Percentiles rank a stretch among this genome's conserved stretches.
These are phyloP conservation scores for Styela clava DNA, from an alignment of 23 tunicate species.

Conservation along the genomic window DNA sequence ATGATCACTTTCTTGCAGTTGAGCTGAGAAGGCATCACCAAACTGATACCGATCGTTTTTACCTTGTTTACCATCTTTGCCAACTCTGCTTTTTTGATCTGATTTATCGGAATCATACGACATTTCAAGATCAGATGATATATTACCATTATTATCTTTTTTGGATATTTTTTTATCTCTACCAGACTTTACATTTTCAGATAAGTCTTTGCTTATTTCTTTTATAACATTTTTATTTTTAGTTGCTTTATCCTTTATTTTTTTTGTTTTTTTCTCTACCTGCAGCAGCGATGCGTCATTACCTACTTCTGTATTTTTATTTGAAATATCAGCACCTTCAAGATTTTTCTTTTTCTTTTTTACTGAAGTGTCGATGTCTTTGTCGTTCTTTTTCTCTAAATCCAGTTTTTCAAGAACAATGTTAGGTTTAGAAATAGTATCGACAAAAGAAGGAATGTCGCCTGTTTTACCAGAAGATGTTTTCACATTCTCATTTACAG, in stretches of 20 bases:
- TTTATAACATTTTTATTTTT: neutral
- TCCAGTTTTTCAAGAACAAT: neutral
- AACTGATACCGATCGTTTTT: neutral
- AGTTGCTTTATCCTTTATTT: neutral
- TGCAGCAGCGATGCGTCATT: no score
- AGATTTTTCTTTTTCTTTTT: no score
- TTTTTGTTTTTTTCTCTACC: neutral
- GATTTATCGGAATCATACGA: neutral
- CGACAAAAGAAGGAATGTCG: neutral
- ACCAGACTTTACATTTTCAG: neutral
- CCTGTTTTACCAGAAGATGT: neutral
- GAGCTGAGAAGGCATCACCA: slow-evolving; percentile 4
- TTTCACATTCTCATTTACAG: neutral
- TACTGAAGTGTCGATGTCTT: neutral
- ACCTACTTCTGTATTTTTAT: no score
- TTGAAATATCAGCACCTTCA: neutral
- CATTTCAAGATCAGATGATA: neutral
- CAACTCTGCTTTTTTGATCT: neutral
- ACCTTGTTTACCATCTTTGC: neutral
- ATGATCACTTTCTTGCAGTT: slow-evolving; percentile 9
- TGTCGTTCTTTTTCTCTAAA: neutral
- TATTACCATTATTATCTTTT: neutral
- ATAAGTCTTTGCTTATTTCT: neutral
- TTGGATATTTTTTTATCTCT: neutral
- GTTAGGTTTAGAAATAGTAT: neutral